A percentile compares a stretch with the other conserved stretches of the same genome.
Evolutionary conservation across 2,888 invertebrate genomes (phyloP).

Genomic region (Neocrepidodera transversa): DNA sequence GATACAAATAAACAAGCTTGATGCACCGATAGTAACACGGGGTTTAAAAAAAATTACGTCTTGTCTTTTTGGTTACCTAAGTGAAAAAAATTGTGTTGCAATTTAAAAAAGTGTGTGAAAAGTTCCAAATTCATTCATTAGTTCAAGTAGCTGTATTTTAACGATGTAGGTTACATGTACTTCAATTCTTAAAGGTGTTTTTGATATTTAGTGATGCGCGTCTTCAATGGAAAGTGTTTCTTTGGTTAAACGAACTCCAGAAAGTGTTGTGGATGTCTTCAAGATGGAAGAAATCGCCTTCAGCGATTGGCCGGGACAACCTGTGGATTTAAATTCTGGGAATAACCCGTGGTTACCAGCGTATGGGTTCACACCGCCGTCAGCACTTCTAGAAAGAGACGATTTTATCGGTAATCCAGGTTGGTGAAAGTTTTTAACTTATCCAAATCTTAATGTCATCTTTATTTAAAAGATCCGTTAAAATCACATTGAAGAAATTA

Average conservation of each 20-base stretch:
- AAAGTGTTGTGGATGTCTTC: constrained; percentile 51
- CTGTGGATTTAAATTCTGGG: constrained; percentile 64
- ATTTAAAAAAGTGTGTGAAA: neutral
- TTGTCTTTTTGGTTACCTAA: neutral
- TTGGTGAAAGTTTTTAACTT: constrained; percentile 59
- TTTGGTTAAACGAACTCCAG: constrained; percentile 46
- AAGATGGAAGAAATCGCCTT: constrained; percentile 68
- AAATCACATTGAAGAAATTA: too few relatives aligned
- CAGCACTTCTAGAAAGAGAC: constrained; percentile 62
- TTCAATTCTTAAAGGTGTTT: neutral
- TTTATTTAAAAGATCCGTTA: too few relatives aligned
- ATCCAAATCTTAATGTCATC: too few relatives aligned
- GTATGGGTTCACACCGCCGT: constrained; percentile 77
- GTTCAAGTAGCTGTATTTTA: constrained; percentile 6
- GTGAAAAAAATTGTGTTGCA: constrained; percentile 1
- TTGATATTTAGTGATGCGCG: neutral
- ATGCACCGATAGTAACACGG: constrained; percentile 8
- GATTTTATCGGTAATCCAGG: constrained; percentile 71
- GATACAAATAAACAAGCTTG: constrained; percentile 35
- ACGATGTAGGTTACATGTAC: neutral
- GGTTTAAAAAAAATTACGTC: constrained; percentile 1
- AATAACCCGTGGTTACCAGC: constrained; percentile 82
- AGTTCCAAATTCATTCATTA: constrained; percentile 7
- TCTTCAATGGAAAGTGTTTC: constrained; percentile 6
- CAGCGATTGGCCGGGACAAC: constrained; percentile 70